Base-by-base conservation (phyloP, 2,113 vertebrate species). In the Acanthochromis polyacanthus region DNA sequence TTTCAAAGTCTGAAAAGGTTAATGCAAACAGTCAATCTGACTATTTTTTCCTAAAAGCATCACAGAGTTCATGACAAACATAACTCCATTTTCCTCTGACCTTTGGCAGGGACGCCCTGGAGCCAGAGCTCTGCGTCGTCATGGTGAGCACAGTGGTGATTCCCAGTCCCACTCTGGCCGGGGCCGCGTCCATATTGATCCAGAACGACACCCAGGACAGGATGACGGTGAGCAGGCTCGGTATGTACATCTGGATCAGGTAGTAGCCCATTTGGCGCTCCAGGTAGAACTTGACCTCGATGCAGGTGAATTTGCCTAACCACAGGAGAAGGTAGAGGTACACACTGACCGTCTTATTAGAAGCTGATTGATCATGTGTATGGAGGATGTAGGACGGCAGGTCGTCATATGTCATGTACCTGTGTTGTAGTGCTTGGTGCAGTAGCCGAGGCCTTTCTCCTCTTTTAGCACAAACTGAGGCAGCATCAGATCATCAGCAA, bases 181-280 rank as follows among this genome's bases (percentile, higher is more conserved):
- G 97, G 0, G 97, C 97, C 0, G 97, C 97, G 0, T 98, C 97
- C 97, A 99, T 98, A 85, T 98, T 98, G 93, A 99, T 98, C 97
- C 97, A 99, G 89, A 98, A 98, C 30, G 97, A 99, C 53, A 98
- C 94, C 97, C 97, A 99, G 84, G 97, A 98, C 55, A 99, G 95
- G 91, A 99, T 99, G 89, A 98, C 97, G 0, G 97, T 99, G 76
- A 98, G 95, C 17, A 99, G 94, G 79, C 97, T 98, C 32, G 97
- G 97, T 64, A 99, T 98, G 91, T 99, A 99, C 97, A 98, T 99
- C 95, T 99, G 97, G 91, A 99, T 99, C 89, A 98, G 93, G 89
- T 98, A 99, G 87, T 99, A 98, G 60, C 97, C 97, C 97, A 99
- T 99, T 86, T 99, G 97, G 71, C 97, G 90, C 90, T 98, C 97